These are phyloP conservation scores for Notocelia uddmanniana DNA, from an alignment of 2,888 invertebrate species.

Conservation along the genomic window DNA sequence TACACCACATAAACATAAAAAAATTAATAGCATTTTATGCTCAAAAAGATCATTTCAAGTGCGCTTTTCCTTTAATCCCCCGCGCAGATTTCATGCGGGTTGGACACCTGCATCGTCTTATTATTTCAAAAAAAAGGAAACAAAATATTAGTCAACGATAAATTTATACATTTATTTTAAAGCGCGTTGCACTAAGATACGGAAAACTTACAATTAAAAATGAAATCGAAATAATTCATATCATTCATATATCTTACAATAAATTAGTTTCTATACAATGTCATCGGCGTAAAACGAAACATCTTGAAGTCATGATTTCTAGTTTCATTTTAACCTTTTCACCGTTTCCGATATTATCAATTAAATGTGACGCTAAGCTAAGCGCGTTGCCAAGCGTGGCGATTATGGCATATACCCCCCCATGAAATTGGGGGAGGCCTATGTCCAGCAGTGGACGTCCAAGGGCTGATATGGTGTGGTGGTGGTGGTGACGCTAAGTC, in stretches of 20 bases:
- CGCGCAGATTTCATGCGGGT: constrained; percentile 25
- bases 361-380: too few species aligned
- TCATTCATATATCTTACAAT: constrained; percentile 5
- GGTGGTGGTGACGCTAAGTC: too few species aligned
- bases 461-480: too few species aligned
- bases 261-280: background rate
- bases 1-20: constrained; percentile 59
- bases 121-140: constrained; percentile 3
- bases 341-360: background rate
- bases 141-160: constrained; percentile 27
- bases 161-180: background rate
- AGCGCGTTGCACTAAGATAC: constrained; percentile 13
- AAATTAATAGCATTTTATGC: constrained; percentile 76
- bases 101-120: constrained; percentile 2
- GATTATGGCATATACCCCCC: too few species aligned
- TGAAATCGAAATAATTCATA: background rate
- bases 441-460: too few species aligned
- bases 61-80: constrained; percentile 1
- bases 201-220: background rate
- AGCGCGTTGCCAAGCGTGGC: too few species aligned
- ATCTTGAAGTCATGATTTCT: background rate
- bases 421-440: too few species aligned
- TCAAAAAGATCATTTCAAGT: constrained; percentile 31
- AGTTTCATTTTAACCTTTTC: background rate
- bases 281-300: background rate